Evolutionary conservation across 2,888 invertebrate genomes (phyloP).

Genomic region (Imbricaverruca yamaguchii): DNA sequence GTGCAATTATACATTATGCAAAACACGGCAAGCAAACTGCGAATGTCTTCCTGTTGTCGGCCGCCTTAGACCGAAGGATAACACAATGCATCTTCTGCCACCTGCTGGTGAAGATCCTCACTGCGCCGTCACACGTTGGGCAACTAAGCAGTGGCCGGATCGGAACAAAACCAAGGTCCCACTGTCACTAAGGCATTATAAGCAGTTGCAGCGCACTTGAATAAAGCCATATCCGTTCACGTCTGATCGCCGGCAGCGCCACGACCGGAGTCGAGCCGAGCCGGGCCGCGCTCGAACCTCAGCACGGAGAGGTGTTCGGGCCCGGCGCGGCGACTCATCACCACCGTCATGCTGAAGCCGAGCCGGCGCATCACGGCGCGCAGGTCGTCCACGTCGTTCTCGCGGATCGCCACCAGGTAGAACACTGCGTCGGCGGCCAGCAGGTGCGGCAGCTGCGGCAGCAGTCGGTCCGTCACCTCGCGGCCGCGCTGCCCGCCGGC

Average conservation of each 20-base stretch:
- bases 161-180: too few species aligned
- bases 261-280: neutral
- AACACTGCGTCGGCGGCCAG: constrained; percentile 68
- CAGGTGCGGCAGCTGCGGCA: constrained; percentile 59
- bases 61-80: too few species aligned
- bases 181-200: too few species aligned
- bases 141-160: neutral
- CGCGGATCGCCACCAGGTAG: constrained; percentile 79
- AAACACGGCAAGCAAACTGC: too few species aligned
- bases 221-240: too few species aligned
- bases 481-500: constrained; percentile 49
- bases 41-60: too few species aligned
- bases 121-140: neutral
- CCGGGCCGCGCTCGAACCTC: constrained; percentile 17
- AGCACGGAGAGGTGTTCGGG: constrained; percentile 81
- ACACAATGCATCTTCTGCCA: too few species aligned
- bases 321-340: constrained; percentile 67
- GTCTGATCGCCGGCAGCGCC: too few species aligned
- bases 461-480: constrained; percentile 60
- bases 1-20: too few species aligned
- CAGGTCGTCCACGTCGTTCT: constrained; percentile 74
- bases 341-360: constrained; percentile 53
- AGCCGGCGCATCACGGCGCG: constrained; percentile 50
- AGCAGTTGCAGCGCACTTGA: too few species aligned
- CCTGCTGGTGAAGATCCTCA: too few species aligned